Base-by-base conservation (phyloP, 1,140 invertebrate species). In the Drosophila eugracilis region DNA sequence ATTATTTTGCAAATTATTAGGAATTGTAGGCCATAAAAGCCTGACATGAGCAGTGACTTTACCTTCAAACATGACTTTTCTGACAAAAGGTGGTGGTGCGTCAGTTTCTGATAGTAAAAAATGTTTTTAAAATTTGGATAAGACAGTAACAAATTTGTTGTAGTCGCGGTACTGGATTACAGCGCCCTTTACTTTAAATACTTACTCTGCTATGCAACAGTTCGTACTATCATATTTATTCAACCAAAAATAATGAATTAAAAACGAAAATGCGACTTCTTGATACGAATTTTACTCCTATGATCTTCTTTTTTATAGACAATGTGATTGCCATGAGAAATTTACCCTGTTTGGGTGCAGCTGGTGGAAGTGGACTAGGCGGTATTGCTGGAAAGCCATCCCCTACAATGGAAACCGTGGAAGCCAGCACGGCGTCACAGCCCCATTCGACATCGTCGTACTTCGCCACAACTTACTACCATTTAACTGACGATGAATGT, bases 401-500 rank as follows among this genome's bases (percentile, higher is more conserved):
- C 62, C 36, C 65, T 37, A 54, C 62, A 32, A 75, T 90, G 75
- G 89, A 89, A 55, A 59, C 66, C 32, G 55, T 71, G 37, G 86
- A 89, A 70, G 65, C 63, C 49, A 66, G 24, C 32, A 52, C 73
- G 70, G 69, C 60, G 42, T 48, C 84, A 58, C 89, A 89, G 26
- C 75, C 89, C 24, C 89, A 90, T 62, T 60, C 89, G 24, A 75
- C 88, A 57, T 81, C 89, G 15, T 89, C 90, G 44, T 91, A 91
- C 63, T 91, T 91, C 65, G 65, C 90, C 44, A 90, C 90, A 60
- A 91, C 90, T 14, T 91, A 91, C 59, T 90, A 90, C 69, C 90
- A 91, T 65, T 75, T 91, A 65, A 88, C 86, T 32, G 90, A 91
- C 75, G 90, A 91, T 72, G 90, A 91, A 91, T 91, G 90, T 91